Conservation (phyloP, 2,888 invertebrate genomes). For the Caenorhabditis afra region DNA sequence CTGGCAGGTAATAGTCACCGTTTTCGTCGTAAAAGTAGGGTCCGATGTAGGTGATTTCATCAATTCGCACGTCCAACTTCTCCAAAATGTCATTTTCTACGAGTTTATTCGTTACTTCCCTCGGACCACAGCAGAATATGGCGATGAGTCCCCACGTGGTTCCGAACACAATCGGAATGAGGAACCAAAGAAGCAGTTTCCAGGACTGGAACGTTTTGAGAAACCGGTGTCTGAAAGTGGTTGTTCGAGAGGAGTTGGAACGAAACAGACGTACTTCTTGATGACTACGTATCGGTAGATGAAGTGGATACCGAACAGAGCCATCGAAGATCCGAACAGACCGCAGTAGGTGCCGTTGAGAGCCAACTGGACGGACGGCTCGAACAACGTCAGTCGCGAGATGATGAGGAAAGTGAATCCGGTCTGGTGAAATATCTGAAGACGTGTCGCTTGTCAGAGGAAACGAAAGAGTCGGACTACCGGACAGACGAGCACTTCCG, state of each 20-base stretch:
- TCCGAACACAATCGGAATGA: conserved; percentile 1
- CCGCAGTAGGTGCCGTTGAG: conserved; percentile 18
- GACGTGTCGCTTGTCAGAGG: not conserved
- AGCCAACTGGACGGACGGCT: not conserved
- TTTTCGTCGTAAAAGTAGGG: not conserved
- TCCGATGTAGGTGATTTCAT: conserved; percentile 11
- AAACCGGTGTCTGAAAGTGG: not conserved
- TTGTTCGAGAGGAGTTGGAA: not conserved
- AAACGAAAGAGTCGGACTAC: conserved; percentile 1
- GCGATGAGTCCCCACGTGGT: conserved; percentile 6
- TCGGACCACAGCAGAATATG: not conserved
- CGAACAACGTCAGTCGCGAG: not conserved
- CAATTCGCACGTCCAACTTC: not conserved
- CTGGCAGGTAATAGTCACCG: not conserved
- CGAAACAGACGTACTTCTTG: not conserved
- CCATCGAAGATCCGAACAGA: conserved; percentile 12
- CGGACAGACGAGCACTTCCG: conserved; percentile 7
- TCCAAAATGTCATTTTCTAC: not conserved
- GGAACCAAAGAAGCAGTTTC: conserved; percentile 8
- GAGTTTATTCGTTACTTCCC: not conserved
- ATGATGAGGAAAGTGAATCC: conserved; percentile 13
- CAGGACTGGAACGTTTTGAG: not conserved
- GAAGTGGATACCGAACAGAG: conserved; percentile 21
- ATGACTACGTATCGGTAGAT: conserved; percentile 28
- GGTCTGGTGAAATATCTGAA: conserved; percentile 11